A percentile compares a stretch with the other conserved stretches of the same genome.
Evolutionary conservation across 1,140 invertebrate species (phyloP).

Genomic region (Eulimnadia texana): DNA sequence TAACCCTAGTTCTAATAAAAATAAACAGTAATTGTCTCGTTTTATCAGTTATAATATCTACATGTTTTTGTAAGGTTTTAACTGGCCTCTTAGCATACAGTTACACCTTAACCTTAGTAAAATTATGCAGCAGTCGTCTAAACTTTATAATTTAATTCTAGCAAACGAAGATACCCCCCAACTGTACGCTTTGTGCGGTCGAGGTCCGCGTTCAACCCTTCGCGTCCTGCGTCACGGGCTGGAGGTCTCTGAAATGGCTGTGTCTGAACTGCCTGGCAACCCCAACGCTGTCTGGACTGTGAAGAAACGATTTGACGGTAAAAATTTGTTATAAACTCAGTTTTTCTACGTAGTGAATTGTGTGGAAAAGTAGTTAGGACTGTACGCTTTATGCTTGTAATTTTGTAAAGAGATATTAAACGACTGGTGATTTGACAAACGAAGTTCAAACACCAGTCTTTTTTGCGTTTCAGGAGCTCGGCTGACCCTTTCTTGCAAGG

Average conservation of each 20-base stretch:
- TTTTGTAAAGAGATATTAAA: conserved; percentile 19
- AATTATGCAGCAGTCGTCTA: not conserved
- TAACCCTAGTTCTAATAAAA: too few species aligned
- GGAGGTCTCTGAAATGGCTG: conserved; percentile 98
- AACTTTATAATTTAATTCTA: conserved; percentile 25
- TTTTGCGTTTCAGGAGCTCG: conserved; percentile 40
- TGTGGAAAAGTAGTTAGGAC: not conserved
- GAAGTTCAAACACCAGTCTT: conserved; percentile 49
- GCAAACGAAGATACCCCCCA: conserved; percentile 98
- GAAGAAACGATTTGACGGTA: conserved; percentile 86
- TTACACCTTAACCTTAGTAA: not conserved
- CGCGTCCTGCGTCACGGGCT: conserved; percentile 89
- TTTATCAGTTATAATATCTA: too few species aligned
- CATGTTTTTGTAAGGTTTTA: too few species aligned
- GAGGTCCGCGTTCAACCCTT: conserved; percentile 83
- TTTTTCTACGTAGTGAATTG: too few species aligned
- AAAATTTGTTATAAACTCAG: too few species aligned
- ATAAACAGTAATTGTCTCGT: too few species aligned
- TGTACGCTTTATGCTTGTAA: conserved; percentile 20
- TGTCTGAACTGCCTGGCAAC: conserved; percentile 95
- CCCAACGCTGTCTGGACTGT: conserved; percentile 99
- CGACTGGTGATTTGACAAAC: conserved; percentile 34
- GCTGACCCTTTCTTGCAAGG: not conserved
- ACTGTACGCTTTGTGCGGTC: conserved; percentile 87
- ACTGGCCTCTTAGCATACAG: not conserved